Evolutionary conservation across 2,113 vertebrate species (phyloP).

Genomic region (Thamnaconus septentrionalis): DNA sequence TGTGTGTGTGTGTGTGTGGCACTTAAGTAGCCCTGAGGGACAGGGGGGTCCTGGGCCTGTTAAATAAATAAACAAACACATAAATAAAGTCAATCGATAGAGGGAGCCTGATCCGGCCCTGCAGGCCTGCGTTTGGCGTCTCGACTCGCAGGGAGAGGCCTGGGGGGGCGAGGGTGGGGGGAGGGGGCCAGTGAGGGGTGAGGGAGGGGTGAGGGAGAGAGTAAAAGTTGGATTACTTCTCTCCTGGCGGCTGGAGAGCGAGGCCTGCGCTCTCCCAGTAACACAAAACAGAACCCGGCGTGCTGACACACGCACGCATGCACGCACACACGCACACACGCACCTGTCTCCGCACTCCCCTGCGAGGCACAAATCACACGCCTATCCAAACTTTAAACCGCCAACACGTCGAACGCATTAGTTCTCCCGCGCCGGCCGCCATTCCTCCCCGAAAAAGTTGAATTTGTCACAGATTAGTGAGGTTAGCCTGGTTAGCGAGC

Average conservation of each 20-base stretch:
- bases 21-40: constrained; percentile 62
- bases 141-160: constrained; percentile 59
- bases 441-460: too few relatives aligned
- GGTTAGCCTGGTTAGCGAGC: too few relatives aligned
- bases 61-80: constrained; percentile 73
- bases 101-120: constrained; percentile 58
- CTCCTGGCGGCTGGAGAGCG: constrained; percentile 58
- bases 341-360: constrained; percentile 33
- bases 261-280: constrained; percentile 47
- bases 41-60: constrained; percentile 47
- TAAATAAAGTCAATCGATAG: constrained; percentile 70
- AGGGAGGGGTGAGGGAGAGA: constrained; percentile 4
- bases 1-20: constrained; percentile 5
- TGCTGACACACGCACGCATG: constrained; percentile 13
- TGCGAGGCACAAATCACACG: constrained; percentile 51
- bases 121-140: constrained; percentile 59
- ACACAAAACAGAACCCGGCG: constrained; percentile 54
- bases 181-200: constrained; percentile 1
- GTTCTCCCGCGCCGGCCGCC: neutral
- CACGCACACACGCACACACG: constrained; percentile 17
- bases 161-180: constrained; percentile 20
- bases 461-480: too few relatives aligned
- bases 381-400: constrained; percentile 41
- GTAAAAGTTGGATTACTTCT: constrained; percentile 63
- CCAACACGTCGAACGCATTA: constrained; percentile 30